Conservation (phyloP, 2,888 invertebrate species). For the Eupelmus urozonus region DNA sequence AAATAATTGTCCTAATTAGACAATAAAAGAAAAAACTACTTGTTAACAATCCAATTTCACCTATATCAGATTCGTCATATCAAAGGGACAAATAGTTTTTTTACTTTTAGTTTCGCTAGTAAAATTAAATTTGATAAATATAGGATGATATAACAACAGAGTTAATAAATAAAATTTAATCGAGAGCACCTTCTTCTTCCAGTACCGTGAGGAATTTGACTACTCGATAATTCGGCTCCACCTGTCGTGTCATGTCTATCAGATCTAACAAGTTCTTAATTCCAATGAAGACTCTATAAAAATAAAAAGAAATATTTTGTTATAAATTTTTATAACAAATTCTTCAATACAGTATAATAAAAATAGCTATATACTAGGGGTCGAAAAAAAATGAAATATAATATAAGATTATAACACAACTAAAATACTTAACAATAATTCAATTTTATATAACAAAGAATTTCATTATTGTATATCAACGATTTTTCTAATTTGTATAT, state of each 20-base stretch:
- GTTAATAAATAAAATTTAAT: constrained; percentile 72
- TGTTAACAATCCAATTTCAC: no score
- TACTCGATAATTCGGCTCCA: constrained; percentile 87
- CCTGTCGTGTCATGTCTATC: constrained; percentile 96
- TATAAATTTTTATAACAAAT: background rate
- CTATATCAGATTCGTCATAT: no score
- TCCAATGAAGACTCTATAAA: constrained; percentile 93
- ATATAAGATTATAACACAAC: background rate
- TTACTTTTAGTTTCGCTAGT: no score
- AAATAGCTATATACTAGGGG: constrained; percentile 4
- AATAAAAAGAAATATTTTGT: no score
- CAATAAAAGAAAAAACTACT: no score
- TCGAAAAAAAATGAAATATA: constrained; percentile 15
- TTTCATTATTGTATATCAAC: background rate
- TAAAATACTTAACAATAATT: no score
- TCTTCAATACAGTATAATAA: constrained; percentile 25
- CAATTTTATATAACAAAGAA: background rate
- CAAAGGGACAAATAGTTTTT: no score
- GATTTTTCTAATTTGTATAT: no score
- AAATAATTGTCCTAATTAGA: no score
- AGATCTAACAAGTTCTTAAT: constrained; percentile 96
- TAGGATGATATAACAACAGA: constrained; percentile 49
- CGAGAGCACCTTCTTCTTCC: constrained; percentile 93
- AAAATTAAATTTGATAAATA: constrained; percentile 55
- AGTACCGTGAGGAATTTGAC: constrained; percentile 93